phyloP scores from a whole-genome alignment of 2,888 invertebrate genomes.

The Drosophila percnosoma region DNA sequence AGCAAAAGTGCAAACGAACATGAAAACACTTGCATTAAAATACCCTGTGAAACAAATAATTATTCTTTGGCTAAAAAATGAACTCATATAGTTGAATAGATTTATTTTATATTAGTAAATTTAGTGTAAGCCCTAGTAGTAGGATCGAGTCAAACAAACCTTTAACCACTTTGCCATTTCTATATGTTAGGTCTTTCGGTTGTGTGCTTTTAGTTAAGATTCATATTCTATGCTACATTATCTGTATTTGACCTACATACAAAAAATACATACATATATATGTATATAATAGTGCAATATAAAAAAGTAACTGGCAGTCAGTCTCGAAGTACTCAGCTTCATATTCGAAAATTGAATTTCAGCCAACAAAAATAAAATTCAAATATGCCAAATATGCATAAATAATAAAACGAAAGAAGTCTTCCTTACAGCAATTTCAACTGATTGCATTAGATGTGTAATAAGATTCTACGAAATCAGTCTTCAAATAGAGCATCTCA shows the following conservation, averaged over 20 bases:
- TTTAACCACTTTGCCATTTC: not conserved
- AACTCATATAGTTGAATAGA: not conserved
- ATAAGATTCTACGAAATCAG: slow-evolving; percentile 5
- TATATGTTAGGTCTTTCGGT: not conserved
- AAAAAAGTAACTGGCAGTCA: not conserved
- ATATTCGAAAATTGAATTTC: not conserved
- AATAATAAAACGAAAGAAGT: not conserved
- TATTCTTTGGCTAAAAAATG: not conserved
- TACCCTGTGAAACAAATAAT: slow-evolving; percentile 23
- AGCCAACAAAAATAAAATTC: not conserved
- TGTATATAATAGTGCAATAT: not conserved
- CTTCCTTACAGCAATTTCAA: slow-evolving; percentile 1
- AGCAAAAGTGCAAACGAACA: slow-evolving; percentile 26
- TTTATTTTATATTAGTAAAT: not conserved
- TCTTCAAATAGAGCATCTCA: slow-evolving; percentile 8
- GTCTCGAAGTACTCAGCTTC: not conserved
- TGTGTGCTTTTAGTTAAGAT: not conserved
- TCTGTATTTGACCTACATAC: not conserved
- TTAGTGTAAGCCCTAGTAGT: not conserved
- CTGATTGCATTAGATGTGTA: slow-evolving; percentile 11
- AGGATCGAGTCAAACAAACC: not conserved
- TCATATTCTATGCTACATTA: not conserved
- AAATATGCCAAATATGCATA: slow-evolving; percentile 10
- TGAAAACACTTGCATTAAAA: slow-evolving; percentile 17
- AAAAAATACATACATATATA: no score